Conservation (phyloP, 2,888 invertebrate species). For the Cantharis rustica region DNA sequence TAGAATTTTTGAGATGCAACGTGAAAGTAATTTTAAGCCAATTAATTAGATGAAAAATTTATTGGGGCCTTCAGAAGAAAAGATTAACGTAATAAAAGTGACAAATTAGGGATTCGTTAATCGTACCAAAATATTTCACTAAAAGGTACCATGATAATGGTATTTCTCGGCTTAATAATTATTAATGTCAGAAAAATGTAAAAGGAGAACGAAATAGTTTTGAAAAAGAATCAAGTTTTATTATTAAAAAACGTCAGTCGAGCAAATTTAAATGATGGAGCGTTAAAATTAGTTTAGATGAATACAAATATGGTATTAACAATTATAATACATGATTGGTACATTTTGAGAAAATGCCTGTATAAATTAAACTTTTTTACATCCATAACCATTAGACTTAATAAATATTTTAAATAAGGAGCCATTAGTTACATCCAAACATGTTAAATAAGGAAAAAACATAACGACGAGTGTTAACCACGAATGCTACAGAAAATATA, state of each 20-base stretch:
- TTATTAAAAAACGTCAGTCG: slow-evolving; percentile 1
- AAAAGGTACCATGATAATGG: background rate
- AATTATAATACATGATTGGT: slow-evolving; percentile 52
- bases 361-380: slow-evolving; percentile 43
- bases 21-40: background rate
- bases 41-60: background rate
- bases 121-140: background rate
- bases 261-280: slow-evolving; percentile 14
- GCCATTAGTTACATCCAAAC: background rate
- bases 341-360: slow-evolving; percentile 49
- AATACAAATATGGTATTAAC: slow-evolving; percentile 40
- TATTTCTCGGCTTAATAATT: background rate
- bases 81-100: background rate
- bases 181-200: background rate
- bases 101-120: background rate
- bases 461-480: slow-evolving; percentile 34
- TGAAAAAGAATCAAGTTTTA: background rate
- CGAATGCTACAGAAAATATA: slow-evolving; percentile 33
- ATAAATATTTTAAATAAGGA: slow-evolving; percentile 4
- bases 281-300: slow-evolving; percentile 3
- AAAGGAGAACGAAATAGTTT: background rate
- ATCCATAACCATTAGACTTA: background rate
- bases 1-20: too few relatives aligned
- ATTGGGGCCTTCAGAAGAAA: background rate
- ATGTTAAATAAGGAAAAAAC: background rate